These are phyloP conservation scores for Callospermophilus lateralis DNA, from an alignment of 2,113 vertebrate genomes.

Conservation along the genomic window DNA sequence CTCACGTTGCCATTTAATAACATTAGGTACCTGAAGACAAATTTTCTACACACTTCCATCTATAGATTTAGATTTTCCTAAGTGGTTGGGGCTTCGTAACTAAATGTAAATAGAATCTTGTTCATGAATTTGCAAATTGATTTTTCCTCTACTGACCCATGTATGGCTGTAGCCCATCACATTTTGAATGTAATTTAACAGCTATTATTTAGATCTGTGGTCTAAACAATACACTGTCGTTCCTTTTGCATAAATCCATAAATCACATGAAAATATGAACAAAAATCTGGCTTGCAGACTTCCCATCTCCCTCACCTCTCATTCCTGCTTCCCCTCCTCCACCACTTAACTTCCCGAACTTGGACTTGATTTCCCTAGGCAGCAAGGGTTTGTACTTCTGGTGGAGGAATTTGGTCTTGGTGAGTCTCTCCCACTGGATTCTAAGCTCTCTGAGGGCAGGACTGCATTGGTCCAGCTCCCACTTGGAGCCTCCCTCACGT, in stretches of 20 bases:
- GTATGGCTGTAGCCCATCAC: neutral
- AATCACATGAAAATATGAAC: neutral
- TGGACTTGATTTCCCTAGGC: neutral
- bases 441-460: neutral
- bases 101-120: neutral
- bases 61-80: neutral
- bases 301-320: neutral
- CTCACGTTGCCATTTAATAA: neutral
- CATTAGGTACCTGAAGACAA: neutral
- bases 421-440: neutral
- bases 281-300: neutral
- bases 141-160: slow-evolving; percentile 45
- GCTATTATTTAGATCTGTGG: slow-evolving; percentile 50
- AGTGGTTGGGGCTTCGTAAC: neutral
- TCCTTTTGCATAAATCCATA: neutral
- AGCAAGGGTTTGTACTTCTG: neutral
- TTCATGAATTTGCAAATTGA: slow-evolving; percentile 54
- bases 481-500: neutral
- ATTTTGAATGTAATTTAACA: neutral
- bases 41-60: neutral
- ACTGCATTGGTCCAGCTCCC: no score
- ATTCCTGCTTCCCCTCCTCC: accelerated
- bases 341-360: neutral
- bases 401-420: neutral
- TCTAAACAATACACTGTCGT: neutral